phyloP scores from a whole-genome alignment of 2,888 invertebrate species.

The Acanthosepion pharaonis region DNA sequence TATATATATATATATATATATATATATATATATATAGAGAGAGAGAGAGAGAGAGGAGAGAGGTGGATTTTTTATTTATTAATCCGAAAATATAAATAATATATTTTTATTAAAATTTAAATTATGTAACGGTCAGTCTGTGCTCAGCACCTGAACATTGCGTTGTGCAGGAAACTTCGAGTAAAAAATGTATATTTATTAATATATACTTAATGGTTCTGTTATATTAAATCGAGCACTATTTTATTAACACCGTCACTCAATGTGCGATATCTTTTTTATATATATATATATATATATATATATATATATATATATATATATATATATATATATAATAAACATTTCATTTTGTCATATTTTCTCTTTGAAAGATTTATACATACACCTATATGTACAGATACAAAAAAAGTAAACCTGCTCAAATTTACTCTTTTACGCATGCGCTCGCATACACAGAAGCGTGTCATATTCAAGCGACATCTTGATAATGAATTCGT shows the following conservation, averaged over 20 bases:
- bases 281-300: background rate
- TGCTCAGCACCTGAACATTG: no score
- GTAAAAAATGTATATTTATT: no score
- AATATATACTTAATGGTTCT: no score
- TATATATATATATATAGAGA: background rate
- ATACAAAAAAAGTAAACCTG: background rate
- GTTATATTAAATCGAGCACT: no score
- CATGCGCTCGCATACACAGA: background rate
- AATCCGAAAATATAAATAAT: no score
- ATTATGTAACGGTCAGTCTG: no score
- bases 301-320: background rate
- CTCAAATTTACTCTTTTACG: background rate
- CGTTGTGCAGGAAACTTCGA: no score
- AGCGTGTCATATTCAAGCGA: background rate
- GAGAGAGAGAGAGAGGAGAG: no score
- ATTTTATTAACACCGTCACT: no score
- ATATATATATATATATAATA: background rate
- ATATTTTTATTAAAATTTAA: background rate
- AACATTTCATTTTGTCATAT: background rate
- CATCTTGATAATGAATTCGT: background rate
- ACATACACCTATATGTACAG: background rate
- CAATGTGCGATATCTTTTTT: no score
- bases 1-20: slow-evolving; percentile 35
- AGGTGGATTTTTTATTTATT: no score
- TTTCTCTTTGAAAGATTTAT: background rate